Evolutionary conservation across 1,140 invertebrate genomes (phyloP), one percentile per base, ranked within the genome.

Genomic region (Papilio polytes): DNA sequence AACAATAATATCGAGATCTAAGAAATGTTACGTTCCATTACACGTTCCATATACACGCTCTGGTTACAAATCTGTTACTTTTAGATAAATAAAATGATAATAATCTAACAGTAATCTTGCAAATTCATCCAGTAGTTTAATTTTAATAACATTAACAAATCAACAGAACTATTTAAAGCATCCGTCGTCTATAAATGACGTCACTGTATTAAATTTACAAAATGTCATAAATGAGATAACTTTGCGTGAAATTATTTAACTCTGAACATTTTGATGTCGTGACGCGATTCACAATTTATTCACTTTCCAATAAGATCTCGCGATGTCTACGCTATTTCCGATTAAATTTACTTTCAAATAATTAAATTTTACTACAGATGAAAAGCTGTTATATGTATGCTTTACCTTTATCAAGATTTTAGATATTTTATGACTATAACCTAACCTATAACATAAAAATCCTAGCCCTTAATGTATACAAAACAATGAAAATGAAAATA

Each of bases 1-100:
- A 48, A 76, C 74, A 76, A 76, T 76, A 76, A 76, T 76, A 76
- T 76, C 74, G 46, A 26, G 74, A 76, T 76, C 46, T 53, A 76
- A 74, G 36, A 72, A 41, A n/a, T 46, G 72, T 73, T 73, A 73
- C 36, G 72, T 73, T 63, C 31, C 36, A 41, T 18, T 72, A 46
- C 72, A 8, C n/a, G n/a, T n/a, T n/a, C n/a, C n/a, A n/a, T n/a
- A n/a, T 18, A 73, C 72, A 73, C n/a, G 18, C 31, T 41, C 22
- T 13, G 10, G 1, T 63, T 63, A 63, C 59, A 31, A 22, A 63
- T 63, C 59, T 63, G 53, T 20, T 56, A 20, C 53, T n/a, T 56
- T 56, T 1, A 56, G 18, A 56, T 56, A 22, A 59, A 59, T 63
- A 63, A 26, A 63, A 18, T 63, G 20, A 63, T 63, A 63, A 22